phyloP scores from a whole-genome alignment of 2,113 vertebrate genomes.

The Alaudala cheleensis region DNA sequence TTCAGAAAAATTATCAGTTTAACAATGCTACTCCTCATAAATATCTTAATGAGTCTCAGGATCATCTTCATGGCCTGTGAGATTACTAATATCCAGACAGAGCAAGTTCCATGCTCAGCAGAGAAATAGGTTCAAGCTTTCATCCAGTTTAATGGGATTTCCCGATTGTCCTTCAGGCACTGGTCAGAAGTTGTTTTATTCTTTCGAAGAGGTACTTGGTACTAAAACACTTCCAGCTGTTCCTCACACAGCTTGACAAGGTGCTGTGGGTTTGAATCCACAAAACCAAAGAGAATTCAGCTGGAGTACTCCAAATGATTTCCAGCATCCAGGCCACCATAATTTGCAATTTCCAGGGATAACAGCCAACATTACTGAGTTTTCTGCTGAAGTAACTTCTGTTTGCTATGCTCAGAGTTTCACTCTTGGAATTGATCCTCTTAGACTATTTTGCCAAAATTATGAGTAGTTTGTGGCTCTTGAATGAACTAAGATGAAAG shows the following conservation, averaged over 20 bases:
- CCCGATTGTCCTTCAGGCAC: background rate
- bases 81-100: constrained; percentile 25
- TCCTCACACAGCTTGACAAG: background rate
- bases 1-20: background rate
- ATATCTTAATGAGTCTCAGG: constrained; percentile 33
- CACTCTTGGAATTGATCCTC: background rate
- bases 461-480: background rate
- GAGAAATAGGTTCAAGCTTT: background rate
- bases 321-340: background rate
- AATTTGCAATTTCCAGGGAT: background rate
- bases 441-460: background rate
- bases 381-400: background rate
- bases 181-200: background rate
- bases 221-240: background rate
- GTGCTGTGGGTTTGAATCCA: background rate
- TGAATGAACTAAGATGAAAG: background rate
- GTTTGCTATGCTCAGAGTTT: background rate
- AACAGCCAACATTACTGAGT: background rate
- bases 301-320: background rate
- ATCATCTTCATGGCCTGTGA: background rate
- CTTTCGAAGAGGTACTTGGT: background rate
- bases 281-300: background rate
- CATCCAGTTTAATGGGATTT: background rate
- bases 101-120: background rate
- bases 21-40: constrained; percentile 30